Evolutionary conservation across 1,140 invertebrate species (phyloP), one percentile per base, ranked within the genome.

Genomic region (Drosophila mojavensis): DNA sequence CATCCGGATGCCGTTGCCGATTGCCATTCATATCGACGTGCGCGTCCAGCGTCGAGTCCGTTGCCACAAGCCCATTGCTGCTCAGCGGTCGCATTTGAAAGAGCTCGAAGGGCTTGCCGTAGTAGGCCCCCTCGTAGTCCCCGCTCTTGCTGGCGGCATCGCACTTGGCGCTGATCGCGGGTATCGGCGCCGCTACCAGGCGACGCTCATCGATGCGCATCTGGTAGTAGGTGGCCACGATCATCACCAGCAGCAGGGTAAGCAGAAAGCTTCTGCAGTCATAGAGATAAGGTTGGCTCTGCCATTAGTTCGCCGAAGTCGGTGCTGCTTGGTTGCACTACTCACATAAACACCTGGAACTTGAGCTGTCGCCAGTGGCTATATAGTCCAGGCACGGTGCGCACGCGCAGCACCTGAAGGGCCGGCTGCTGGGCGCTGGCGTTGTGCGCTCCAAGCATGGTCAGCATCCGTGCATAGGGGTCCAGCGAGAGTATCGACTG

Each of bases 271-370:
- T 91, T 70, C 90, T 91, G 26, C 59, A 48, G 7, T 11, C 10
- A 7, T 24, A 9, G 7, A 10, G 2, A 62, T 2, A 6, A 17
- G 17, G 24, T 39, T 39, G 36, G 10, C 33, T 36, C 33, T 36
- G 33, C 20, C 20, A 24, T 24, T 24, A 24, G 20, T 3, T 24
- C 20, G 1, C 36, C 63, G 48, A 45, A 20, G n/a, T 7, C 39
- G 4, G 6, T 2, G 0, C 4, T 30, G 5, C 13, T 24, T 24
- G 20, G 20, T 24, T 24, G 20, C 20, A 24, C 20, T 17, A 94
- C 95, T 95, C 93, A 97, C 96, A 94, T 94, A 39, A 96, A 93
- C 67, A 96, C 94, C 83, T 95, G 95, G 67, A 96, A 94, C 90
- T 96, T 96, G 10, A 94, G 90, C 92, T 97, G 96, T 9, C 92